These are phyloP conservation scores for Erpetoichthys calabaricus DNA, from an alignment of 2,797 vertebrate species.

Conservation along the genomic window DNA sequence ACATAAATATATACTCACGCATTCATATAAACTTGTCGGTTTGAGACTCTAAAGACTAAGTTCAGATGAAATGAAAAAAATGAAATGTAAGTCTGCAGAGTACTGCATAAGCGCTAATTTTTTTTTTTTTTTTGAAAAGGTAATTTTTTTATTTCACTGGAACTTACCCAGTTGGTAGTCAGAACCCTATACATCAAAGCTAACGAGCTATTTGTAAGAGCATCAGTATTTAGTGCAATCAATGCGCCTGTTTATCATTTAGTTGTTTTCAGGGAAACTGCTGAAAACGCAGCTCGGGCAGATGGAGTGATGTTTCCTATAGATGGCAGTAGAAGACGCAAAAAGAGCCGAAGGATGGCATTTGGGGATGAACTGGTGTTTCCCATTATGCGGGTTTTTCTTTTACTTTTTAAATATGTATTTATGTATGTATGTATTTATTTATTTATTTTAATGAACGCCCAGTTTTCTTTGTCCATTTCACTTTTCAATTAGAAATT, in stretches of 20 bases:
- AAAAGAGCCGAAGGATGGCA: slow-evolving; percentile 15
- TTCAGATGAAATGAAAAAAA: too few species aligned
- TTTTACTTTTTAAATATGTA: slow-evolving; percentile 15
- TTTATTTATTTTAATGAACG: not conserved
- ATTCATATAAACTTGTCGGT: too few species aligned
- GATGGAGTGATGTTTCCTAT: slow-evolving; percentile 30
- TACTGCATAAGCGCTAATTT: too few species aligned
- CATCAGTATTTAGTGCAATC: slow-evolving; percentile 1
- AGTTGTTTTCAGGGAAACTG: not conserved
- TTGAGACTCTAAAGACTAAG: too few species aligned
- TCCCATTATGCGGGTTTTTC: not conserved
- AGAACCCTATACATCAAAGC: not conserved
- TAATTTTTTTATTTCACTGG: not conserved
- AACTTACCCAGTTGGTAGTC: not conserved
- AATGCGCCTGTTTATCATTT: slow-evolving; percentile 4
- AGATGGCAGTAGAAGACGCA: slow-evolving; percentile 57
- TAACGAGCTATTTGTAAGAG: not conserved
- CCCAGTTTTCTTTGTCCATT: too few species aligned
- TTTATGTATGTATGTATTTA: slow-evolving; percentile 1
- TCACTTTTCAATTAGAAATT: too few species aligned
- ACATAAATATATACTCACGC: too few species aligned
- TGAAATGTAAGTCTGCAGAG: too few species aligned
- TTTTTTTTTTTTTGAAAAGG: not conserved
- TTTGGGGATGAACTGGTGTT: too few species aligned
- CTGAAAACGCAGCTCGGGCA: not conserved